Evolutionary conservation across 1,140 invertebrate genomes (phyloP).

Genomic region (Ceratosolen solmsi): DNA sequence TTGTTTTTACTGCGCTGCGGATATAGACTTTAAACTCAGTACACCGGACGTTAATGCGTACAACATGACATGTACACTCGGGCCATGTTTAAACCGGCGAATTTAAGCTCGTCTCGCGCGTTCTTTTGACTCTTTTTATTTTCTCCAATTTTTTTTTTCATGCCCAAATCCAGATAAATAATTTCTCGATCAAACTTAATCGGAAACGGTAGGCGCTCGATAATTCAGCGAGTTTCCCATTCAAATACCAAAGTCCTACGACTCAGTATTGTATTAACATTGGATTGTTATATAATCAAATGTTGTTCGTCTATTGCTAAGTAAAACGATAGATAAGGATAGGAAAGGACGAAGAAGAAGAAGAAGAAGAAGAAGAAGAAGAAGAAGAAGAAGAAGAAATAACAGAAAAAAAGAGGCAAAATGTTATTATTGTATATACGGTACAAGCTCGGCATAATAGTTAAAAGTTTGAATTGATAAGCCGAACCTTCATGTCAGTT

Average conservation of each 20-base stretch:
- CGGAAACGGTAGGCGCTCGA: neutral
- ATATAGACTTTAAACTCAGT: constrained; percentile 44
- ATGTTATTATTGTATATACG: no score
- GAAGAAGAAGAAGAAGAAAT: no score
- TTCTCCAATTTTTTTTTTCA: neutral
- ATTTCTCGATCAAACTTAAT: neutral
- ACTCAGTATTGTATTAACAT: neutral
- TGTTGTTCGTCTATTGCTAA: no score
- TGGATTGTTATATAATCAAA: neutral
- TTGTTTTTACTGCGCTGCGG: constrained; percentile 34
- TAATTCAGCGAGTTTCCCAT: neutral
- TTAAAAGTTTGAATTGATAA: no score
- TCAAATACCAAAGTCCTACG: neutral
- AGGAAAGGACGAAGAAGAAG: no score
- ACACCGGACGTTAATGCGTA: constrained; percentile 34
- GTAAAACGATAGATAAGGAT: no score
- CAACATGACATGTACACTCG: constrained; percentile 16
- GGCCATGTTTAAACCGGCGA: neutral
- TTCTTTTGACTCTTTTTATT: neutral
- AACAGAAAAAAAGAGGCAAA: no score
- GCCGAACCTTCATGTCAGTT: no score
- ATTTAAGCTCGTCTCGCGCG: neutral
- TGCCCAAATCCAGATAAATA: no score
- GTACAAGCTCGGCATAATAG: no score
- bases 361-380: no score